Percentiles rank a stretch among this genome's conserved stretches.
These are phyloP conservation scores for Saccopteryx leptura DNA, from an alignment of 2,113 vertebrate species.

Conservation along the genomic window DNA sequence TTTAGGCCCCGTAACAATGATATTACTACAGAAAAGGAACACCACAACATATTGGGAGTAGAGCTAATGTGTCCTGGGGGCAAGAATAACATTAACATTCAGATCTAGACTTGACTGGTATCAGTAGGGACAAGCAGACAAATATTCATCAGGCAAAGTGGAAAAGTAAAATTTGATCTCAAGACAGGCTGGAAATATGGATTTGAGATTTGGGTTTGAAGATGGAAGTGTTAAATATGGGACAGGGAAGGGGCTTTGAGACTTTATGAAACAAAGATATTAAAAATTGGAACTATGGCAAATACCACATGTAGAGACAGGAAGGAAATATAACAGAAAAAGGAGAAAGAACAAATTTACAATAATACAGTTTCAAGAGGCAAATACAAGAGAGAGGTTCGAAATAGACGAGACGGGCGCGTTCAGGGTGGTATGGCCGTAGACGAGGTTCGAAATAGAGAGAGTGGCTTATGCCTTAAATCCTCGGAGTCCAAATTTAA, in stretches of 20 bases:
- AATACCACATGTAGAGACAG: not conserved
- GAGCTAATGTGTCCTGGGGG: not conserved
- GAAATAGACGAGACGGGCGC: not conserved
- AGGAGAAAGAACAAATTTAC: not conserved
- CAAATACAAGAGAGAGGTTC: not conserved
- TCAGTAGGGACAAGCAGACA: not conserved
- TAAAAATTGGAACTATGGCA: not conserved
- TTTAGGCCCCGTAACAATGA: not conserved
- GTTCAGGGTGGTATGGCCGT: no score
- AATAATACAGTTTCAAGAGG: not conserved
- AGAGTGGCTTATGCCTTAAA: not conserved
- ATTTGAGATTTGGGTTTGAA: not conserved
- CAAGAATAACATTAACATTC: not conserved
- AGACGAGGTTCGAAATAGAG: not conserved
- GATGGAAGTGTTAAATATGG: not conserved
- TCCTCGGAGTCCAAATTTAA: not conserved
- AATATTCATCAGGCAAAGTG: not conserved
- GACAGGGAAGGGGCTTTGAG: not conserved
- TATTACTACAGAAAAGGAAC: not conserved
- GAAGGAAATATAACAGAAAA: not conserved
- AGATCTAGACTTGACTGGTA: not conserved
- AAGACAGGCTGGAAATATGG: not conserved
- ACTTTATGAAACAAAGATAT: not conserved
- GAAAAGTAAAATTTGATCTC: not conserved
- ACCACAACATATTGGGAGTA: not conserved